Conservation (phyloP, 2,797 vertebrate species). For the Sphenopsis melanotis region DNA sequence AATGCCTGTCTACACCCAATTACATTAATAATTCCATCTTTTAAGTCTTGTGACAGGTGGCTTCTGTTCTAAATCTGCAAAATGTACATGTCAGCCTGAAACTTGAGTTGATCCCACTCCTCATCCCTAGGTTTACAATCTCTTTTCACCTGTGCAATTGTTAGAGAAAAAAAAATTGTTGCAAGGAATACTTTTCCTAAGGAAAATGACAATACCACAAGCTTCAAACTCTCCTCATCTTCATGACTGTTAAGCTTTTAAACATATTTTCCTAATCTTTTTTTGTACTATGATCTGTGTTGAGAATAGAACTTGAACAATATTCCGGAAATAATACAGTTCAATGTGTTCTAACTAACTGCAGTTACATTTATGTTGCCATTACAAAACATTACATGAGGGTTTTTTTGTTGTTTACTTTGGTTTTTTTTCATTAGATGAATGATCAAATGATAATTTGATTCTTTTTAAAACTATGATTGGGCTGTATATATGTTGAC, state of each 20-base stretch:
- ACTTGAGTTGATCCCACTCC: background rate
- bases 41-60: background rate
- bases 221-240: background rate
- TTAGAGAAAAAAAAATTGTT: background rate
- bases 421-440: background rate
- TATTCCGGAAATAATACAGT: background rate
- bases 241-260: background rate
- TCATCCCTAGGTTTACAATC: fast-evolving
- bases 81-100: background rate
- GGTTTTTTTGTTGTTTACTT: fast-evolving
- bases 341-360: background rate
- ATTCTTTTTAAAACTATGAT: background rate
- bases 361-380: background rate
- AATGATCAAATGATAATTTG: background rate
- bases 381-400: background rate
- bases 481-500: background rate
- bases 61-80: background rate
- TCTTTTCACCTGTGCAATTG: background rate
- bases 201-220: background rate
- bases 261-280: background rate
- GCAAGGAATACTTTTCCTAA: background rate
- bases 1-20: background rate
- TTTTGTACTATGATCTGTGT: background rate
- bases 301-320: background rate
- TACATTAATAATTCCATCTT: background rate